These are phyloP conservation scores for Electrona antarctica DNA, from an alignment of 2,113 vertebrate species.

Conservation along the genomic window DNA sequence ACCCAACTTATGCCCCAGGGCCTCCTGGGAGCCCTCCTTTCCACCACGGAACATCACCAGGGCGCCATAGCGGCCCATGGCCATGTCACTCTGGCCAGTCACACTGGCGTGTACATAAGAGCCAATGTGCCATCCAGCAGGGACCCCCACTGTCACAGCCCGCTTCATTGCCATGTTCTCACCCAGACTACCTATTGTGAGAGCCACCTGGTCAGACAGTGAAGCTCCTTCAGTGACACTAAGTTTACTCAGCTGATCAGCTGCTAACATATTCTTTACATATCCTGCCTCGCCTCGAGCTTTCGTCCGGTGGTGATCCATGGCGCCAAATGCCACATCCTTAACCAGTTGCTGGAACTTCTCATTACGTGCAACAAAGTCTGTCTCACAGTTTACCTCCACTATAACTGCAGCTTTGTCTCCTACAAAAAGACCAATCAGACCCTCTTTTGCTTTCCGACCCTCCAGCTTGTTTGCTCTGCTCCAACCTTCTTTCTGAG, in stretches of 20 bases:
- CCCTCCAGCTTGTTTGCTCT: no score
- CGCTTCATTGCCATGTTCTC: constrained; percentile 88
- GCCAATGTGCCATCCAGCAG: constrained; percentile 83
- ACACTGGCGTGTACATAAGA: constrained; percentile 83
- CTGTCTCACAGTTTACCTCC: no score
- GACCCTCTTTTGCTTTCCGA: no score
- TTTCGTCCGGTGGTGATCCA: constrained; percentile 77
- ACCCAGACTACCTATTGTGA: constrained; percentile 87
- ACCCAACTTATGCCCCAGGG: constrained; percentile 82
- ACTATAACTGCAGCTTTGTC: no score
- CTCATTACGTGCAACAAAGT: no score
- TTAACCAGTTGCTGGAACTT: constrained; percentile 89
- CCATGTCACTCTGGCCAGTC: constrained; percentile 64
- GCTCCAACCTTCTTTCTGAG: no score
- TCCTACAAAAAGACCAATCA: no score
- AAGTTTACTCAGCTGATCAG: constrained; percentile 81
- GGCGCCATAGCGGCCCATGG: constrained; percentile 86
- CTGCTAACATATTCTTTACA: constrained; percentile 81
- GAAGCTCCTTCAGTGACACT: constrained; percentile 65
- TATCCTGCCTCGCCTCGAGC: constrained; percentile 70
- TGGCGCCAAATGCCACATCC: constrained; percentile 79
- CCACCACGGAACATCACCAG: constrained; percentile 83
- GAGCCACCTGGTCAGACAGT: constrained; percentile 83
- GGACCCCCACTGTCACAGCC: constrained; percentile 81
- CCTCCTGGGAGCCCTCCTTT: constrained; percentile 57